Conservation (phyloP, 2,888 invertebrate species). For the Branchipolynoe longqiensis region DNA sequence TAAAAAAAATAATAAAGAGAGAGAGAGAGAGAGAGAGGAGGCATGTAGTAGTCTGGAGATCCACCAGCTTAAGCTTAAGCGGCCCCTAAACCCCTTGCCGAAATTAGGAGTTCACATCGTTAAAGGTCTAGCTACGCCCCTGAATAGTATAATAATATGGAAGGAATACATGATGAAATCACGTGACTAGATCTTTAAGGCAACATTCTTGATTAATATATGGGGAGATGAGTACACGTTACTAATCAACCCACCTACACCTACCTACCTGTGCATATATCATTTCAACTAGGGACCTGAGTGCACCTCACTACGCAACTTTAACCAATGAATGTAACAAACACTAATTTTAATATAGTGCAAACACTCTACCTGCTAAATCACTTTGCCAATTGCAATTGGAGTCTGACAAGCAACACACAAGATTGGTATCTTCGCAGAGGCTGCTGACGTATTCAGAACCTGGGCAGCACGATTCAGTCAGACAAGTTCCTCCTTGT, state of each 20-base stretch:
- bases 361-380: background rate
- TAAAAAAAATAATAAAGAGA: background rate
- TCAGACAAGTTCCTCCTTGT: conserved; percentile 1
- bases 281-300: background rate
- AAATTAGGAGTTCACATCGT: no score
- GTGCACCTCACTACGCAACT: no score
- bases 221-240: background rate
- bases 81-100: no score
- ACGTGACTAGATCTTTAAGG: no score
- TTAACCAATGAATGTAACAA: background rate
- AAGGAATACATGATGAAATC: background rate
- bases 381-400: conserved; percentile 6
- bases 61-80: no score
- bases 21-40: background rate
- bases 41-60: no score
- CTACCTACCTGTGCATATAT: no score
- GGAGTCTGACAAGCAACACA: background rate
- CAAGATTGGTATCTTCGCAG: background rate
- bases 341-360: background rate
- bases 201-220: background rate
- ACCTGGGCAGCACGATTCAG: background rate
- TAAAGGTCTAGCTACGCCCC: no score
- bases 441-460: conserved; percentile 5
- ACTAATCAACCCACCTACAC: background rate
- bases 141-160: background rate